phyloP scores from a whole-genome alignment of 2,797 vertebrate species.

The Limosa lapponica region DNA sequence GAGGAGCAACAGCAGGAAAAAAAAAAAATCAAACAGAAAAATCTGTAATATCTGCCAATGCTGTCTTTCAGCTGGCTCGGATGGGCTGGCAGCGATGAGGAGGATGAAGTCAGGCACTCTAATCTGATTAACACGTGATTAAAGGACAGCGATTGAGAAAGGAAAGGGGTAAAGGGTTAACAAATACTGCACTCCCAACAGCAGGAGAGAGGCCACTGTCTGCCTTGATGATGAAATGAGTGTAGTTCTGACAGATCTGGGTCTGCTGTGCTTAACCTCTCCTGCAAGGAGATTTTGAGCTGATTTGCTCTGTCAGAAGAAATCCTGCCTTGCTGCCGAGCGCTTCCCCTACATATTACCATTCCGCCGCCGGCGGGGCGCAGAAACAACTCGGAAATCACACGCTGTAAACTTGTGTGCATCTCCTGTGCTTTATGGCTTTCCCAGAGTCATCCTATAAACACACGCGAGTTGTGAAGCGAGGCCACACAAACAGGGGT shows the following conservation, averaged over 20 bases:
- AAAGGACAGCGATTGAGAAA: neutral
- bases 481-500: neutral
- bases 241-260: constrained; percentile 59
- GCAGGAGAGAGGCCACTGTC: neutral
- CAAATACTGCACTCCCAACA: neutral
- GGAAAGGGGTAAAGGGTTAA: constrained; percentile 34
- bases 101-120: neutral
- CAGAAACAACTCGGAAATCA: neutral
- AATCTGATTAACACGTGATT: constrained; percentile 39
- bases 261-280: constrained; percentile 63
- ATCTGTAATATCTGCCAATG: neutral
- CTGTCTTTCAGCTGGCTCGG: neutral
- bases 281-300: constrained; percentile 37
- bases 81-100: neutral
- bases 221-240: constrained; percentile 34
- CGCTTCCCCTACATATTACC: neutral
- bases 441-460: neutral
- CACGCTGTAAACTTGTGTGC: neutral
- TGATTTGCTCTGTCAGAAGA: constrained; percentile 62
- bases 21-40: constrained; percentile 8
- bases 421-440: neutral
- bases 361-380: neutral
- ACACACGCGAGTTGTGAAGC: neutral
- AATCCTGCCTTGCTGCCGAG: constrained; percentile 8
- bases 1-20: neutral